These are phyloP conservation scores for Lepidocolaptes lacrymiger DNA, from an alignment of 2,797 vertebrate genomes.

Conservation along the genomic window DNA sequence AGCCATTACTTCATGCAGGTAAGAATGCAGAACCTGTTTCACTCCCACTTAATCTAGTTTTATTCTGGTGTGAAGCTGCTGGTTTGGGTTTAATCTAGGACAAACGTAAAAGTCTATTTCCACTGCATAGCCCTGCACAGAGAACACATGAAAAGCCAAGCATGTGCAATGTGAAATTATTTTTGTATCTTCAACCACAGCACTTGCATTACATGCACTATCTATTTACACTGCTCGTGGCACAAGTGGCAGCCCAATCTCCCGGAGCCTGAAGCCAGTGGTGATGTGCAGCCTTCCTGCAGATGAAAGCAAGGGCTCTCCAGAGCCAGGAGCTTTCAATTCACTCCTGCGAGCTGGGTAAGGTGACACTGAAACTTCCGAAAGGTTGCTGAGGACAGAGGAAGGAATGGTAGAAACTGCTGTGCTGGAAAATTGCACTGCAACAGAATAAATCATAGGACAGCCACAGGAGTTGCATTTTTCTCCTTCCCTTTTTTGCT, in stretches of 20 bases:
- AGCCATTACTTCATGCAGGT: background rate
- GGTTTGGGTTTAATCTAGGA: background rate
- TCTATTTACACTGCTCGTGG: background rate
- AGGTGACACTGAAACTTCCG: background rate
- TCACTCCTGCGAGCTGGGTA: background rate
- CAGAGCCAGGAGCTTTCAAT: background rate
- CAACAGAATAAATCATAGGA: slow-evolving; percentile 29
- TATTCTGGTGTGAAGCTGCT: background rate
- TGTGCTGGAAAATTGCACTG: slow-evolving; percentile 39
- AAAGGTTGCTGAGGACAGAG: background rate
- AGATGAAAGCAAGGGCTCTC: background rate
- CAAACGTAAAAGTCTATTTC: background rate
- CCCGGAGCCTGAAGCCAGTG: background rate
- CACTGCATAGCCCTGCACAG: background rate
- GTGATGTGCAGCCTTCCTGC: background rate
- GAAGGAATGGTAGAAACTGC: slow-evolving; percentile 27
- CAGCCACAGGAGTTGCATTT: slow-evolving; percentile 5
- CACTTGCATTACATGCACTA: background rate
- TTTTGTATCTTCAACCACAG: background rate
- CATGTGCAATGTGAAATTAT: background rate
- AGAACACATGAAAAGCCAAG: background rate
- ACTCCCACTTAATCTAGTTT: background rate
- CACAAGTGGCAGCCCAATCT: background rate
- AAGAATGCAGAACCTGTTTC: background rate
- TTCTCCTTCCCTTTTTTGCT: background rate